Conservation (phyloP, 1,140 invertebrate genomes). For the Lordiphosa mommai region DNA sequence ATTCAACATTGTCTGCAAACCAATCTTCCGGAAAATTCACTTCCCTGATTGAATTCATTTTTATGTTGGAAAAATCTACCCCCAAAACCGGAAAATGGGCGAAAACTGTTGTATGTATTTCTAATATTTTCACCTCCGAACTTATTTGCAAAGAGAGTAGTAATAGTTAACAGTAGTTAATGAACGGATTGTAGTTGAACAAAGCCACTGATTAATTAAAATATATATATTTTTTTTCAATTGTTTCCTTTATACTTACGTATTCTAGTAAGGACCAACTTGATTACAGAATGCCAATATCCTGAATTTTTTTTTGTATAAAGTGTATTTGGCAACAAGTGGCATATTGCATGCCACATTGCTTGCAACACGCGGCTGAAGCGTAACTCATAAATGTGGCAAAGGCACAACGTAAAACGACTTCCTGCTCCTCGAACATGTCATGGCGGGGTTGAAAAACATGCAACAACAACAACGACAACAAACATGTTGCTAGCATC, state of each 20-base stretch:
- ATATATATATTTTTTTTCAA: too few relatives aligned
- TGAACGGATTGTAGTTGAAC: too few relatives aligned
- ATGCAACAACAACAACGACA: conserved; percentile 43
- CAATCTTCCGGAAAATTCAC: too few relatives aligned
- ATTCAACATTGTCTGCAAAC: too few relatives aligned
- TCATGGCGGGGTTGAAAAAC: conserved; percentile 52
- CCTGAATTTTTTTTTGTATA: conserved; percentile 12
- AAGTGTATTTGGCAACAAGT: conserved; percentile 26
- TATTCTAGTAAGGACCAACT: neutral
- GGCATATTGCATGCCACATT: conserved; percentile 44
- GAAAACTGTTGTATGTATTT: too few relatives aligned
- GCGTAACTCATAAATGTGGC: conserved; percentile 72
- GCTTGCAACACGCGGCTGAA: conserved; percentile 55
- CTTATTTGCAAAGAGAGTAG: too few relatives aligned
- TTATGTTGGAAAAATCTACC: too few relatives aligned
- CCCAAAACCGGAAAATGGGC: too few relatives aligned
- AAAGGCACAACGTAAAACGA: conserved; percentile 62
- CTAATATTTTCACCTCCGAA: too few relatives aligned
- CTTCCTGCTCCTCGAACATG: conserved; percentile 74
- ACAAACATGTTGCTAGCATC: conserved; percentile 24
- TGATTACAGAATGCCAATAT: conserved; percentile 5
- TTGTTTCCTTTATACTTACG: neutral
- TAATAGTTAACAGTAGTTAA: too few relatives aligned
- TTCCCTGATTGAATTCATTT: too few relatives aligned
- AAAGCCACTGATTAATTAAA: too few relatives aligned